Evolutionary conservation across 2,797 vertebrate genomes (phyloP).

Genomic region (Sebastes vulpes): DNA sequence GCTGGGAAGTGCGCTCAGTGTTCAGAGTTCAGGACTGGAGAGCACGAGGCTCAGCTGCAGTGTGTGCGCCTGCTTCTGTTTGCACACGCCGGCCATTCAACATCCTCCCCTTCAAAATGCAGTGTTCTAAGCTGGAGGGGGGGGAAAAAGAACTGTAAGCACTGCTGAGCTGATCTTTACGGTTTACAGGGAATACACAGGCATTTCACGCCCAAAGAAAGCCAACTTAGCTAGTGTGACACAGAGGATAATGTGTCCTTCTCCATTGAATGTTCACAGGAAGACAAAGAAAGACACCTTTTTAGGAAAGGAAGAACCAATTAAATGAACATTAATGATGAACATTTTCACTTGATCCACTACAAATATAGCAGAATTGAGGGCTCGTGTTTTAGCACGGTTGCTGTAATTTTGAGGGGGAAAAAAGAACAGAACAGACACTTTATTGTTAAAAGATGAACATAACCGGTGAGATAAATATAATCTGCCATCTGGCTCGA

Average conservation of each 20-base stretch:
- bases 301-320: not conserved
- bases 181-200: conserved; percentile 74
- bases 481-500: conserved; percentile 44
- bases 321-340: conserved; percentile 20
- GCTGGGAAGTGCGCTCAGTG: conserved; percentile 74
- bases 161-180: conserved; percentile 76
- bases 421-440: not conserved
- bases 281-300: conserved; percentile 22
- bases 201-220: conserved; percentile 70
- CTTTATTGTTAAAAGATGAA: conserved; percentile 32
- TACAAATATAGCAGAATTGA: conserved; percentile 1
- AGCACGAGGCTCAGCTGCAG: conserved; percentile 72
- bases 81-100: conserved; percentile 77
- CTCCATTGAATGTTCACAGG: conserved; percentile 23
- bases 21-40: conserved; percentile 72
- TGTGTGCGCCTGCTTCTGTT: conserved; percentile 72
- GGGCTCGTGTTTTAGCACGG: not conserved
- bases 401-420: not conserved
- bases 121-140: conserved; percentile 72
- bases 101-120: conserved; percentile 65
- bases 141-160: conserved; percentile 46
- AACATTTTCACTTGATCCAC: conserved; percentile 19
- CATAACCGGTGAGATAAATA: conserved; percentile 21
- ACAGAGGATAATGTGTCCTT: conserved; percentile 63
- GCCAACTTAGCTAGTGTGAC: conserved; percentile 72